Conservation (phyloP, 1,140 invertebrate genomes). For the Metaphire vulgaris region DNA sequence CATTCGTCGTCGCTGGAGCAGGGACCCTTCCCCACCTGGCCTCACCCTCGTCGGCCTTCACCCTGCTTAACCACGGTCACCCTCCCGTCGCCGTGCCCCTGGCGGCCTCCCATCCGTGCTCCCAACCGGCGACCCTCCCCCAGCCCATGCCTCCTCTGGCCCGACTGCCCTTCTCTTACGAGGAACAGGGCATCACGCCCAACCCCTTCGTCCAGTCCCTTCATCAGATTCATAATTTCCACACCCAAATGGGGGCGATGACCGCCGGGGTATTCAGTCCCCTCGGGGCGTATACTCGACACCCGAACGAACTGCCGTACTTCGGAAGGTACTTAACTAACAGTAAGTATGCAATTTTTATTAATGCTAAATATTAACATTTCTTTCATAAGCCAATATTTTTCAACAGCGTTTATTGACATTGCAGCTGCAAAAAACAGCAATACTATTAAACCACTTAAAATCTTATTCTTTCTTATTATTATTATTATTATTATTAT, state of each 20-base stretch:
- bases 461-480: too few species aligned
- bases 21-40: background rate
- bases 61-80: background rate
- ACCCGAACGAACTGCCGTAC: background rate
- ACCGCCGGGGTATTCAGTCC: background rate
- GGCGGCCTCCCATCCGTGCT: background rate
- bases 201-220: background rate
- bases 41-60: background rate
- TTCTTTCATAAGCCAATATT: too few species aligned
- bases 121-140: background rate
- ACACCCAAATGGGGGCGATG: background rate
- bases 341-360: background rate
- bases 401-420: too few species aligned
- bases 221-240: background rate
- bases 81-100: background rate
- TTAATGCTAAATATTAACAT: too few species aligned
- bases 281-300: background rate
- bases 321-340: background rate
- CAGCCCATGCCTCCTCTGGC: background rate
- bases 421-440: too few species aligned
- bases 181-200: background rate
- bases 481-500: too few species aligned
- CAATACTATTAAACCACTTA: too few species aligned
- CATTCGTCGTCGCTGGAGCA: background rate
- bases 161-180: background rate